Base-by-base conservation (phyloP, 2,797 vertebrate genomes). In the Karalla daura region DNA sequence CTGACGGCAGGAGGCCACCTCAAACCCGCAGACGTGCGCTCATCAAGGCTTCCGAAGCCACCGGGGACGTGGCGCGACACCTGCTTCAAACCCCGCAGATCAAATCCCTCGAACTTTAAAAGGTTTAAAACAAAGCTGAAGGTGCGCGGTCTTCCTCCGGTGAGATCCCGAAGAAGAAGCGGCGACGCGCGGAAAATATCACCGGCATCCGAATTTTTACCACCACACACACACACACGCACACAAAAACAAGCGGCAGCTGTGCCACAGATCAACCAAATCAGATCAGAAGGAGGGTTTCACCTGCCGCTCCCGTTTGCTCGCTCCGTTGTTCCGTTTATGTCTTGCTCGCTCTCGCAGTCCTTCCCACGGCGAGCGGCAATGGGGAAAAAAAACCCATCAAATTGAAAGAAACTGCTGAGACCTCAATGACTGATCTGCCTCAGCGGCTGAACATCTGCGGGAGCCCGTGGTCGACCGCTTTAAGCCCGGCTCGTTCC, bases 381-480 rank as follows among this genome's bases (percentile, higher is more conserved):
- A n/a, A n/a, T n/a, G n/a, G n/a, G n/a, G 69, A 76, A 20, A 30
- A 70, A 60, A 63, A 68, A 45, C 51, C 67, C n/a, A n/a, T n/a
- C n/a, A n/a, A 82, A 84, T 87, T 66, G 71, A 63, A 45, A 66
- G 56, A 67, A 80, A 84, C 65, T 40, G 63, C 79, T 78, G 72
- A 50, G 73, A 76, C 30, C 27, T 52, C 52, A 75, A 66, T 50
- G 21, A 63, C 50, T 62, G 1, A 70, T 80, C 73, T 53, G 30
- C 35, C 27, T 37, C 49, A 36, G 15, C 56, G 55, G 63, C 63
- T 13, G 64, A 8, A 7, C 8, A 21, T 60, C 46, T 60, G 36
- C 4, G 66, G 24, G n/a, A 27, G 46, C 17, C 32, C 70, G 45
- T 28, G 11, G 13, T 21, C 30, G 3, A 14, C 44, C 14, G 53